These are phyloP conservation scores for Echiichthys vipera DNA, from an alignment of 2,797 vertebrate species.

Conservation along the genomic window DNA sequence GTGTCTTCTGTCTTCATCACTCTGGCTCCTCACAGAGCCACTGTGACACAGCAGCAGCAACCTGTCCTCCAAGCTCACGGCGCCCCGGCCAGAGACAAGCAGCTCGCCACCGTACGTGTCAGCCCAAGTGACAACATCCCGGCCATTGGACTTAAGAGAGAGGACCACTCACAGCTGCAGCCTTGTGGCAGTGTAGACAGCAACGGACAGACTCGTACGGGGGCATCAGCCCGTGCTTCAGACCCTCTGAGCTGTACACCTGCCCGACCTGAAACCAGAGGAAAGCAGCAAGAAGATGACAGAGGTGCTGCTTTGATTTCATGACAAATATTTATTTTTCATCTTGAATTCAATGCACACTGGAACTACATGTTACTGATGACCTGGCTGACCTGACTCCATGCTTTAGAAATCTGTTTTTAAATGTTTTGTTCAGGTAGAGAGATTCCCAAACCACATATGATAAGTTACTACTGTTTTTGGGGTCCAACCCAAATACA, in stretches of 20 bases:
- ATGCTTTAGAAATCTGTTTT: not conserved
- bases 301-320: conserved; percentile 59
- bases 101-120: conserved; percentile 28
- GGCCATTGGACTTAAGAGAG: conserved; percentile 36
- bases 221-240: conserved; percentile 2
- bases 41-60: conserved; percentile 73
- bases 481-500: not conserved
- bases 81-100: conserved; percentile 49
- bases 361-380: not conserved
- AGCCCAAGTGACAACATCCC: conserved; percentile 51
- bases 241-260: conserved; percentile 28
- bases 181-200: conserved; percentile 8
- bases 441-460: not conserved
- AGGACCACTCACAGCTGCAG: conserved; percentile 26
- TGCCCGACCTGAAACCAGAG: conserved; percentile 19
- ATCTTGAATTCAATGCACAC: not conserved
- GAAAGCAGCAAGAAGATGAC: conserved; percentile 31
- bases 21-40: conserved; percentile 86
- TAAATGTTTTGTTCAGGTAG: not conserved
- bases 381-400: not conserved
- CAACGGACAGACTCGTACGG: conserved; percentile 11
- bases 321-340: not conserved
- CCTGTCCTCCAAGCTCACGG: conserved; percentile 69
- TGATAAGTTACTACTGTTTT: not conserved
- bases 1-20: conserved; percentile 94